These are phyloP conservation scores for Calypte anna DNA, from an alignment of 2,113 vertebrate genomes.

Conservation along the genomic window DNA sequence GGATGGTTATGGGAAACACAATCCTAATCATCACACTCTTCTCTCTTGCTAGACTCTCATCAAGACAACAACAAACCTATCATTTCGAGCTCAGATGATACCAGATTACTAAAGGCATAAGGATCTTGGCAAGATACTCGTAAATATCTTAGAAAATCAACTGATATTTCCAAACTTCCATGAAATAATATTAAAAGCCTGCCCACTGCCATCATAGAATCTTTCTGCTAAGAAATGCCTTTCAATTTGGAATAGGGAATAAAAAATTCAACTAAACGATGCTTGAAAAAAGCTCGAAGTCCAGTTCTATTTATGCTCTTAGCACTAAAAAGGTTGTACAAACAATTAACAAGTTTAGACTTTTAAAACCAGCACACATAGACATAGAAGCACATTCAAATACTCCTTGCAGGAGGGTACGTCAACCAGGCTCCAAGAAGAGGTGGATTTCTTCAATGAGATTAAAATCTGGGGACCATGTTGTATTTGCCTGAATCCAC, in stretches of 20 bases:
- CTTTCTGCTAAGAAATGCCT: not conserved
- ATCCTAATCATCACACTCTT: not conserved
- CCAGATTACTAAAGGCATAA: not conserved
- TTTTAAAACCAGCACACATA: not conserved
- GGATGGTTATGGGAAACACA: not conserved
- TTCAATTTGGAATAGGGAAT: not conserved
- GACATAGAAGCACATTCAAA: not conserved
- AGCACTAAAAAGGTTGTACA: not conserved
- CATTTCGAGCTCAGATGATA: not conserved
- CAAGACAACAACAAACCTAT: not conserved
- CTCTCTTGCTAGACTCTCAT: not conserved
- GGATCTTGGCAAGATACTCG: not conserved
- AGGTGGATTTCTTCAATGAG: not conserved
- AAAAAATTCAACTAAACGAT: not conserved
- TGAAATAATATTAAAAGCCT: not conserved
- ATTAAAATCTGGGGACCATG: not conserved
- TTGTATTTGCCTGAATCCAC: fast-evolving
- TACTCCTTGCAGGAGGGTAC: not conserved
- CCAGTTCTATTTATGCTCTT: not conserved
- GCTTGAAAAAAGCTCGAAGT: not conserved
- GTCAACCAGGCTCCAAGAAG: not conserved
- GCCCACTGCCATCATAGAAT: not conserved
- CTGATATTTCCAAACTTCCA: not conserved
- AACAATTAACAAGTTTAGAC: not conserved
- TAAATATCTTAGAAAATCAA: not conserved